These are phyloP conservation scores for Brachynemurus nebulosus DNA, from an alignment of 2,888 invertebrate genomes.

Conservation along the genomic window DNA sequence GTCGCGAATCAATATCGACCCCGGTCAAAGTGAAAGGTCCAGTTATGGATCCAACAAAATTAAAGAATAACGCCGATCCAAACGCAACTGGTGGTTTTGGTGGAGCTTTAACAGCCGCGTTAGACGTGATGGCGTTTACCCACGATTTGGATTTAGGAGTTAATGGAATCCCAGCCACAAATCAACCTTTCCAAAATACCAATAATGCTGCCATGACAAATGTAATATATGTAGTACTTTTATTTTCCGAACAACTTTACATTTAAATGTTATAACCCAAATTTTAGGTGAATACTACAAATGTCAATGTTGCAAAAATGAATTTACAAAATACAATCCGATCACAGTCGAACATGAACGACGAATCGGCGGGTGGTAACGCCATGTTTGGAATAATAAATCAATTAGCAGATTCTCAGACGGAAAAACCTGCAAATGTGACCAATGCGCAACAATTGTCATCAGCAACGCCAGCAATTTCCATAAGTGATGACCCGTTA, in stretches of 20 bases:
- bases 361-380: constrained; percentile 1
- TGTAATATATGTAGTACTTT: too few relatives aligned
- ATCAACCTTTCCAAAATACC: too few relatives aligned
- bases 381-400: constrained; percentile 26
- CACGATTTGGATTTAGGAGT: constrained; percentile 53
- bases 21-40: constrained; percentile 54
- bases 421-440: constrained; percentile 10
- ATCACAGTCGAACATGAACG: neutral
- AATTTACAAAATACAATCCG: constrained; percentile 2
- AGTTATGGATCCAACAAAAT: neutral
- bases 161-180: too few relatives aligned
- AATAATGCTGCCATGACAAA: too few relatives aligned
- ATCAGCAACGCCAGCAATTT: constrained; percentile 12
- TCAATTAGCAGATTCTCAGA: constrained; percentile 25
- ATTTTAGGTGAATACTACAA: neutral
- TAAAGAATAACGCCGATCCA: neutral
- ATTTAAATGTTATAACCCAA: too few relatives aligned
- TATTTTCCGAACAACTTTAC: too few relatives aligned
- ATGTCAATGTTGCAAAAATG: constrained; percentile 3
- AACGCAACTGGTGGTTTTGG: constrained; percentile 24
- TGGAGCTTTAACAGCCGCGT: constrained; percentile 56
- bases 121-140: constrained; percentile 74
- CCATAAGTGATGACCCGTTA: constrained; percentile 47
- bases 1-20: constrained; percentile 73
- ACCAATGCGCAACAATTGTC: constrained; percentile 4